Evolutionary conservation across 1,140 invertebrate genomes (phyloP).

Genomic region (Acromyrmex charruanus): DNA sequence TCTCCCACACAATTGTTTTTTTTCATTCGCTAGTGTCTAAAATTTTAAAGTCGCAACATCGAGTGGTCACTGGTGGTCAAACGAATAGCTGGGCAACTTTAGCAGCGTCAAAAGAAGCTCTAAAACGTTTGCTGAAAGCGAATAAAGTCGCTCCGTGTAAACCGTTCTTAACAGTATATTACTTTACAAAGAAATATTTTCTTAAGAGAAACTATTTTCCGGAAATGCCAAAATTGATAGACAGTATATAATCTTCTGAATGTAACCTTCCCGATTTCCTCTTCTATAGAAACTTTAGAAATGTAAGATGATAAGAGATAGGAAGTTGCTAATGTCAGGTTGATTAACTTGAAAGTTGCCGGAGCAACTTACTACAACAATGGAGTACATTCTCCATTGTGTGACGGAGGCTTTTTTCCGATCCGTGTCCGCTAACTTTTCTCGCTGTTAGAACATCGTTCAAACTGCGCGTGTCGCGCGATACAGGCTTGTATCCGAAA

Average conservation of each 20-base stretch:
- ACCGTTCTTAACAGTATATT: too few relatives aligned
- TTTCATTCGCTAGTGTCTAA: too few relatives aligned
- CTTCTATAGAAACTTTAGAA: not conserved
- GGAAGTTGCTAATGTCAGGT: constrained; percentile 21
- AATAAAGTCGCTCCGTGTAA: too few relatives aligned
- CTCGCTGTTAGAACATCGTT: constrained; percentile 9
- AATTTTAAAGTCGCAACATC: too few relatives aligned
- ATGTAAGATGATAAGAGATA: not conserved
- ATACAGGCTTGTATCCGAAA: not conserved
- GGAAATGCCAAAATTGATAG: not conserved
- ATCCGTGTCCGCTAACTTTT: constrained; percentile 19
- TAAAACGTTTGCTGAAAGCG: too few relatives aligned
- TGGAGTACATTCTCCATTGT: not conserved
- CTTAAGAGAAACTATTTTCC: not conserved
- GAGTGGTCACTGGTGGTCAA: too few relatives aligned
- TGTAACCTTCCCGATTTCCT: not conserved
- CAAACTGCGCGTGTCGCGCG: constrained; percentile 8
- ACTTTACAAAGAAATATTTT: not conserved
- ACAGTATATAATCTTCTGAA: not conserved
- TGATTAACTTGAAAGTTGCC: constrained; percentile 37
- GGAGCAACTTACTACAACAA: constrained; percentile 10
- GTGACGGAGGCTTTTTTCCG: constrained; percentile 28
- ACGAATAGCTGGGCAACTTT: too few relatives aligned
- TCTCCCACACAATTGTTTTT: too few relatives aligned
- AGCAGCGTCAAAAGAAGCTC: too few relatives aligned